Base-by-base conservation (phyloP, 1,140 invertebrate species). In the Oreohelix idahoensis region DNA sequence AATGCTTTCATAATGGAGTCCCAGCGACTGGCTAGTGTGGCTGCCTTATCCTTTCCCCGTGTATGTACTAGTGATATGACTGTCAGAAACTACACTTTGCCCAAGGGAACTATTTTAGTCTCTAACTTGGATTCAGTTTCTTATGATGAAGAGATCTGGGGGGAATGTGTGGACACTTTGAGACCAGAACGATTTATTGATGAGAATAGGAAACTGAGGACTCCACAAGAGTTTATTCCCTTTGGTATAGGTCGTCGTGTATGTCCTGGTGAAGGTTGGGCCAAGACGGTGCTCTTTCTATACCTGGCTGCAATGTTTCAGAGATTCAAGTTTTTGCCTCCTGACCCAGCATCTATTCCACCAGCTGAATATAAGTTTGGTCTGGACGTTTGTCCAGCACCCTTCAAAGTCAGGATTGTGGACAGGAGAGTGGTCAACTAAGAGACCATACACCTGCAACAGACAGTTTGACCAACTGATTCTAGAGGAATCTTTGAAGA, bases 91-190 rank as follows among this genome's bases (percentile, higher is more conserved):
- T 92, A 87, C 83, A 81, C 79, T 11, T 88, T 93, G 49, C 92
- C 90, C 1, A 87, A 89, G 81, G 71, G 71, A 23, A 42, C 36
- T 29, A n/a, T 39, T n/a, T 39, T 73, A 10, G 39, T 73, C 20
- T 11, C 71, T 29, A 73, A 73, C 29, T 2, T 42, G 23, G 39
- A 39, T n/a, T 73, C 71, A 20, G 39, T 73, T 42, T 39, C 36
- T 13, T 45, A 39, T 29, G 71, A 73, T 42, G 38, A 73, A 26
- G 39, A 73, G 82, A 13, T 88, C 1, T 96, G 95, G 95, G 93
- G 93, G 1, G 94, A 96, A 89, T 94, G 96, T 90, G 95, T 96
- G 0, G 92, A 95, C 63, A 92, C 93, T 38, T 96, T 96, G 86
- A 91, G 94, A 0, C 96, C 96, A 0, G 95, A 95, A 84, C 91